These are phyloP conservation scores for Sinonovacula constricta DNA, from an alignment of 1,140 invertebrate species.

Conservation along the genomic window DNA sequence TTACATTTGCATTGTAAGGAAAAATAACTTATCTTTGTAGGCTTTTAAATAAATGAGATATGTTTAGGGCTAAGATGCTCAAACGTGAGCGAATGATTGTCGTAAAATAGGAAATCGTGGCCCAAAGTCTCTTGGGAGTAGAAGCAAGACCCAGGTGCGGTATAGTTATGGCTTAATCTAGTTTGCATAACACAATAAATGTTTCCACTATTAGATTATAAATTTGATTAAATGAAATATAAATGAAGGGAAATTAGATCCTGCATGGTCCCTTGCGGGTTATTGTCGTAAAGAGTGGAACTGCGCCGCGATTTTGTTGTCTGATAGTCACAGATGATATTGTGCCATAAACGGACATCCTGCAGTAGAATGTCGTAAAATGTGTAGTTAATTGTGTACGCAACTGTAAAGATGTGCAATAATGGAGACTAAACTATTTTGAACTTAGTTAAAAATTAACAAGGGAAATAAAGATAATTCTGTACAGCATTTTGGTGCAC, in stretches of 20 bases:
- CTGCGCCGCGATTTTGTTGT: background rate
- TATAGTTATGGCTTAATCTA: conserved; percentile 38
- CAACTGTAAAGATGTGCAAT: too few relatives aligned
- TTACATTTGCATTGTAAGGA: too few relatives aligned
- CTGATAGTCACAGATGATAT: too few relatives aligned
- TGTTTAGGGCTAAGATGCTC: conserved; percentile 29
- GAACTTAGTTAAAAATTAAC: too few relatives aligned
- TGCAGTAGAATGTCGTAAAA: too few relatives aligned
- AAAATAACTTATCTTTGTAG: too few relatives aligned
- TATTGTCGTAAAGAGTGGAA: background rate
- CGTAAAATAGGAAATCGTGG: conserved; percentile 37
- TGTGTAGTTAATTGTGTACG: too few relatives aligned
- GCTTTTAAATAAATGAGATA: too few relatives aligned
- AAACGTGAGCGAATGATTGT: conserved; percentile 8
- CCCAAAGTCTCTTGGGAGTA: conserved; percentile 1
- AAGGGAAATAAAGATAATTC: too few relatives aligned
- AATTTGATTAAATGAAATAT: conserved; percentile 57
- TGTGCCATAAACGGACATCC: too few relatives aligned
- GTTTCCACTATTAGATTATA: conserved; percentile 53
- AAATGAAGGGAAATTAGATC: conserved; percentile 53
- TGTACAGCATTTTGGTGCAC: too few relatives aligned
- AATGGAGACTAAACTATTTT: too few relatives aligned
- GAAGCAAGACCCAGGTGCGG: conserved; percentile 46
- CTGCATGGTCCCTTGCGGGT: background rate
- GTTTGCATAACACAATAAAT: conserved; percentile 56